A percentile compares a stretch with the other conserved stretches of the same genome.
phyloP scores from a whole-genome alignment of 2,797 vertebrate genomes.

The Micrastur ruficollis region DNA sequence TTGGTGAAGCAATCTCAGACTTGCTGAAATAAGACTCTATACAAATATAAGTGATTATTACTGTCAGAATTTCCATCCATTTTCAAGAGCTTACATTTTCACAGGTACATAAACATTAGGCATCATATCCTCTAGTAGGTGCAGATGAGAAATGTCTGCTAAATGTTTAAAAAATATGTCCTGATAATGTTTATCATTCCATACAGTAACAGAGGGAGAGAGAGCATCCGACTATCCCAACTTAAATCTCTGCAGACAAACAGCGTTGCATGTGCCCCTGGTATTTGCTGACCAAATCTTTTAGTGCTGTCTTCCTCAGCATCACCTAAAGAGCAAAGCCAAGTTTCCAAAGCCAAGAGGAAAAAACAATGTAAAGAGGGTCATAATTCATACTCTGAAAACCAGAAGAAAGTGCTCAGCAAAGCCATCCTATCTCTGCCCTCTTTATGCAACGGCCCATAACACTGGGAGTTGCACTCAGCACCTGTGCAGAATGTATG shows the following conservation, averaged over 20 bases:
- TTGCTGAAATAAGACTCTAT: background rate
- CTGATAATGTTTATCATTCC: background rate
- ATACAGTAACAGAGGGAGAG: background rate
- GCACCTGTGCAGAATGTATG: background rate
- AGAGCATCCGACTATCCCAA: background rate
- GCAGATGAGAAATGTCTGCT: background rate
- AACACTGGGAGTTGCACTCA: background rate
- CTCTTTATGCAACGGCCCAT: background rate
- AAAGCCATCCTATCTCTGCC: background rate
- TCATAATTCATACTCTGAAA: background rate
- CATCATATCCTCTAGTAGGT: background rate
- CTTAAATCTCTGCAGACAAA: background rate
- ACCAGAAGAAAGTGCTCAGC: background rate
- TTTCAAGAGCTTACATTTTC: background rate
- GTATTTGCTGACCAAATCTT: background rate
- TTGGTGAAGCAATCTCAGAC: background rate
- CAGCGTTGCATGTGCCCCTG: background rate
- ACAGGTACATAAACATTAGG: background rate
- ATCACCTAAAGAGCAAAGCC: background rate
- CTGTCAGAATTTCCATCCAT: background rate
- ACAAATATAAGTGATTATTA: background rate
- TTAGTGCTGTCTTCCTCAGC: background rate
- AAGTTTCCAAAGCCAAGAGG: background rate
- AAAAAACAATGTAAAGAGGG: background rate
- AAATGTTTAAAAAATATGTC: background rate